Percentiles rank a stretch among this genome's conserved stretches.
Conservation (phyloP, 2,797 vertebrate species). For the Neosilurus hyrtlii region DNA sequence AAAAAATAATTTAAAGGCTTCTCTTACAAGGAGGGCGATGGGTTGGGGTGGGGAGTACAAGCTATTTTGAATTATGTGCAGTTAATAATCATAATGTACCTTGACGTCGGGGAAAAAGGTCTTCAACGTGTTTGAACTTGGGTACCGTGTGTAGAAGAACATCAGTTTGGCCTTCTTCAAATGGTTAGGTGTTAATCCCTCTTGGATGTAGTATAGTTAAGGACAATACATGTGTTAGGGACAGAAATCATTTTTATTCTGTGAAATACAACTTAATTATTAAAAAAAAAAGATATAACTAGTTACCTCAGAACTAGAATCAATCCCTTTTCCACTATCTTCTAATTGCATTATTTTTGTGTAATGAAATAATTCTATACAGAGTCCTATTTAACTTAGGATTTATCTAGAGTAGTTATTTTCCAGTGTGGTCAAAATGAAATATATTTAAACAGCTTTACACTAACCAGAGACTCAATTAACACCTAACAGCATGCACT, state of each 20-base stretch:
- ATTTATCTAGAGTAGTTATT: slow-evolving; percentile 18
- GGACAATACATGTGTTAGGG: slow-evolving; percentile 22
- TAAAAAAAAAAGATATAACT: background rate
- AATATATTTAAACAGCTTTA: slow-evolving; percentile 73
- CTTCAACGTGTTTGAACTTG: slow-evolving; percentile 90
- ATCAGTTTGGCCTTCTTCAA: slow-evolving; percentile 97
- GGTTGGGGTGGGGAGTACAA: no score
- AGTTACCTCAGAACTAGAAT: background rate
- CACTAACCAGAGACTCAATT: slow-evolving; percentile 75
- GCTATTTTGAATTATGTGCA: background rate
- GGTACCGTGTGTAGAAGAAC: slow-evolving; percentile 98
- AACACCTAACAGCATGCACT: slow-evolving; percentile 74
- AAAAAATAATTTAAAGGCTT: background rate
- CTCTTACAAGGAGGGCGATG: background rate
- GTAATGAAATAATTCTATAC: background rate
- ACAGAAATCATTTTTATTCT: background rate
- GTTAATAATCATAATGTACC: slow-evolving; percentile 69
- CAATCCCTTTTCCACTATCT: background rate
- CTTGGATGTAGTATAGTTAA: slow-evolving; percentile 78
- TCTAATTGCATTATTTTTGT: background rate
- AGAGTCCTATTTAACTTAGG: slow-evolving; percentile 1
- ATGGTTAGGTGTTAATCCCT: slow-evolving; percentile 89
- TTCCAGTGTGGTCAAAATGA: slow-evolving; percentile 60
- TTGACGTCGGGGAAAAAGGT: slow-evolving; percentile 92
- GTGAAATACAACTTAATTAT: background rate